phyloP scores from a whole-genome alignment of 2,113 vertebrate species.

The Noturus placidus region DNA sequence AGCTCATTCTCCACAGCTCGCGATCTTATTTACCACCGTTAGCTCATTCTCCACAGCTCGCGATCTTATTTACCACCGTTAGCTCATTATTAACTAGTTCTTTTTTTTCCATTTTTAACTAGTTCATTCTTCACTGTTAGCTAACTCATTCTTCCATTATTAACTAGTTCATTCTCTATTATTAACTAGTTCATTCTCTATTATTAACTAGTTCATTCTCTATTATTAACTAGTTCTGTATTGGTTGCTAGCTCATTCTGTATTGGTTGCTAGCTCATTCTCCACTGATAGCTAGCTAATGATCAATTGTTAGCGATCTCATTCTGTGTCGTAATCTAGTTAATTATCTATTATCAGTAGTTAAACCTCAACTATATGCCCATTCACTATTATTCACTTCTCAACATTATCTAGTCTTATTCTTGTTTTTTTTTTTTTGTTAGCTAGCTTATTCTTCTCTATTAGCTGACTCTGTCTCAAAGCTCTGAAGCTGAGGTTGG shows the following conservation, averaged over 20 bases:
- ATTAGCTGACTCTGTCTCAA: background rate
- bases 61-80: background rate
- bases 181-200: background rate
- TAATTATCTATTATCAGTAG: background rate
- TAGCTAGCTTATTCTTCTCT: background rate
- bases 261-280: background rate
- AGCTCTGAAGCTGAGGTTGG: background rate
- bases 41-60: background rate
- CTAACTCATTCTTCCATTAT: background rate
- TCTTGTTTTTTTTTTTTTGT: background rate
- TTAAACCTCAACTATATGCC: too few species aligned
- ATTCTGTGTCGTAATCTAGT: background rate
- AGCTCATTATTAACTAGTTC: background rate
- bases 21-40: too few species aligned
- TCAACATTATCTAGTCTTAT: background rate
- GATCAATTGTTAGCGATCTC: too few species aligned
- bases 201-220: background rate
- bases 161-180: background rate
- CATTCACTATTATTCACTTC: background rate
- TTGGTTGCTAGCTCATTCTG: background rate
- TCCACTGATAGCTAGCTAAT: background rate
- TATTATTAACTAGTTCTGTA: background rate
- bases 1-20: too few species aligned
- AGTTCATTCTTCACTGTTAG: background rate
- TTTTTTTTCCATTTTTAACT: background rate